Percentiles rank a stretch among this genome's conserved stretches.
Evolutionary conservation across 37 sponge, comb jelly and placozoan genomes (phyloP).

Genomic region (Hormiphora californensis): DNA sequence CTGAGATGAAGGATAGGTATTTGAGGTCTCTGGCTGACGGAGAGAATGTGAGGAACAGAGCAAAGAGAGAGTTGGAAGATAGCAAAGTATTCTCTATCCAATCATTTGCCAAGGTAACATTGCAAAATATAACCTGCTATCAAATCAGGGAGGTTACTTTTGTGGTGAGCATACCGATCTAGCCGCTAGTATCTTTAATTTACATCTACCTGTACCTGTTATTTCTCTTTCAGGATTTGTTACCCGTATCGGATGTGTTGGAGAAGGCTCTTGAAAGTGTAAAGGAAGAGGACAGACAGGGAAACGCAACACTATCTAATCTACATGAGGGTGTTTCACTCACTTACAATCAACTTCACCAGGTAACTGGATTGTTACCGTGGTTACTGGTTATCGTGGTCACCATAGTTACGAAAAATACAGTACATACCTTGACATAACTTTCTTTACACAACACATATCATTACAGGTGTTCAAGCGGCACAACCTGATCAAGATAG

Average conservation of each 20-base stretch:
- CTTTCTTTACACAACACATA: neutral
- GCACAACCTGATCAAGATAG: slow-evolving; percentile 71
- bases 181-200: neutral
- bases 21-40: slow-evolving; percentile 80
- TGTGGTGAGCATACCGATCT: neutral
- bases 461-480: slow-evolving; percentile 62
- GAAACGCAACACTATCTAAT: slow-evolving; percentile 56
- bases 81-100: slow-evolving; percentile 84
- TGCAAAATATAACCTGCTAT: neutral
- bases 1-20: slow-evolving; percentile 75
- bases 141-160: neutral
- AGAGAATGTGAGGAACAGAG: slow-evolving; percentile 78
- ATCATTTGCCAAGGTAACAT: slow-evolving; percentile 63
- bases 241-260: slow-evolving; percentile 86
- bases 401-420: neutral
- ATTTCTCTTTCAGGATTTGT: slow-evolving; percentile 68
- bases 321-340: slow-evolving; percentile 79
- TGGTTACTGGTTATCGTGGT: no score
- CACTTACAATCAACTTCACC: slow-evolving; percentile 79
- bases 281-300: slow-evolving; percentile 52
- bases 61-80: slow-evolving; percentile 72
- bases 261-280: slow-evolving; percentile 83
- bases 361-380: no score
- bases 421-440: neutral
- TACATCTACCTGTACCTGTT: neutral